These are phyloP conservation scores for Chydorus sphaericus DNA, from an alignment of 2,888 invertebrate genomes.

Conservation along the genomic window DNA sequence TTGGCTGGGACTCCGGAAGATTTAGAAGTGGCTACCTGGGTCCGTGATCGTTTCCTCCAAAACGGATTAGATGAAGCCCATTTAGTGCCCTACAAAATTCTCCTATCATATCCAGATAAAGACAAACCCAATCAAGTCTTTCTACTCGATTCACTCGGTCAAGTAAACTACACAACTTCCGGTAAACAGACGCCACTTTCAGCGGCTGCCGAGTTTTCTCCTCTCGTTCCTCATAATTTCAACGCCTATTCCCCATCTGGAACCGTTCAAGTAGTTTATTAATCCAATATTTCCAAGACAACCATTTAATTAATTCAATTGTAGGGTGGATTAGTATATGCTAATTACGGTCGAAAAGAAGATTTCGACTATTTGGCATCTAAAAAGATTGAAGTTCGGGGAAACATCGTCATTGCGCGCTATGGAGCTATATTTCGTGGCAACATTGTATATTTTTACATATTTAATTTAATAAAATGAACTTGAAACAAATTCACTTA, in stretches of 20 bases:
- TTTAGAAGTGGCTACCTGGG: constrained; percentile 21
- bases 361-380: constrained; percentile 29
- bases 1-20: constrained; percentile 25
- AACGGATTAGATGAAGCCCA: constrained; percentile 24
- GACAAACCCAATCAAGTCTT: constrained; percentile 18
- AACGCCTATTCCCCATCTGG: constrained; percentile 21
- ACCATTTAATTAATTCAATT: neutral
- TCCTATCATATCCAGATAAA: constrained; percentile 25
- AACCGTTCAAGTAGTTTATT: neutral
- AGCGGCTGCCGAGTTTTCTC: neutral
- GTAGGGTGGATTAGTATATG: constrained; percentile 25
- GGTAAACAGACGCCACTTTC: constrained; percentile 6
- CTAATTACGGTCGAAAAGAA: constrained; percentile 31
- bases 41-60: constrained; percentile 22
- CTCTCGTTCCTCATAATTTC: constrained; percentile 16
- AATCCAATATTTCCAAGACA: no score
- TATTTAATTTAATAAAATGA: neutral
- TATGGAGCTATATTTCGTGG: constrained; percentile 35
- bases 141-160: constrained; percentile 13
- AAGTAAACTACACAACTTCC: constrained; percentile 6
- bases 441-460: constrained; percentile 27
- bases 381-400: constrained; percentile 25
- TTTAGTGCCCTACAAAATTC: constrained; percentile 24
- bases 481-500: neutral
- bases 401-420: constrained; percentile 34